Base-by-base conservation (phyloP, 1,140 invertebrate genomes). In the Eciton burchellii region DNA sequence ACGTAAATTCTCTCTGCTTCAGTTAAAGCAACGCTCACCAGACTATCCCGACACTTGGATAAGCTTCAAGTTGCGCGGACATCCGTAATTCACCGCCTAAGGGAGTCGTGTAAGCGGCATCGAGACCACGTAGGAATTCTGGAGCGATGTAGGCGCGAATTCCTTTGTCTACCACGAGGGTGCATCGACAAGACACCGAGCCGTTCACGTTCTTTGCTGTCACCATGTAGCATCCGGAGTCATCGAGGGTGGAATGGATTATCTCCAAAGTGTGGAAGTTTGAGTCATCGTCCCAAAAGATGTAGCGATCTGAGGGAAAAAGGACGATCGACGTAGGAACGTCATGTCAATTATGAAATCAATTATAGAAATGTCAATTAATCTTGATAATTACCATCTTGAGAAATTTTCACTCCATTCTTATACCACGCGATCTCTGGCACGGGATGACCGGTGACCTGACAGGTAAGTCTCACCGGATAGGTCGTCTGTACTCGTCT, bases 211-310 rank as follows among this genome's bases (percentile, higher is more conserved):
- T 99, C 62, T 95, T 95, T 1, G 98, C 98, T 72, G 95, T 95
- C 14, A 96, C 97, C 49, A 95, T 96, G 92, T 99, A 99, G 54
- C 94, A 94, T 21, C 98, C 98, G 11, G 97, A 96, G 92, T 99
- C 98, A 45, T 97, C 96, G 0, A 97, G 91, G 1, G 92, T 94
- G 4, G 97, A 96, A 60, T 95, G 96, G 9, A 95, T 95, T 47
- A 99, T 97, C 93, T 99, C 98, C 60, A 99, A 91, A 0, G 97
- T 98, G 90, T 97, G 95, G 92, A 98, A 98, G 83, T 96, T 95
- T 14, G 95, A 94, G 49, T 97, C 97, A 70, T 96, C 95, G 83
- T 95, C 93, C 84, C 94, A 96, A 49, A 96, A 95, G 5, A 95
- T 95, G 77, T 94, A 94, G 0, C 94, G 95, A 76, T 93, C 96